A percentile compares a stretch with the other conserved stretches of the same genome.
Conservation (phyloP, 2,797 vertebrate genomes). For the Pseudocheirus occidentalis region DNA sequence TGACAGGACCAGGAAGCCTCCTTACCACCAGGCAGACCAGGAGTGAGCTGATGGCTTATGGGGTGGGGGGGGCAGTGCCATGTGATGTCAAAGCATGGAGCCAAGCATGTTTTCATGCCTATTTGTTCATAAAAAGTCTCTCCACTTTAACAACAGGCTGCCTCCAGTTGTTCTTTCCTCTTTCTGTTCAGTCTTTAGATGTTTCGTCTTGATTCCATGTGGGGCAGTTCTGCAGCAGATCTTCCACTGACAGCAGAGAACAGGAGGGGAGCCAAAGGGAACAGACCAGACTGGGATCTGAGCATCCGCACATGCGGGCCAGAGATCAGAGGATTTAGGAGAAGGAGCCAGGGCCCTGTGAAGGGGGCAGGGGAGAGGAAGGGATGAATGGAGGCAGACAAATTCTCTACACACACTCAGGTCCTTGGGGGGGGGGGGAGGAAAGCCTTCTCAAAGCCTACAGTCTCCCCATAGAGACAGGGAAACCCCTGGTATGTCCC, state of each 20-base stretch:
- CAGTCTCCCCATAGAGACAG: not conserved
- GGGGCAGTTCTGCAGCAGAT: slow-evolving; percentile 60
- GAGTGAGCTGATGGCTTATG: slow-evolving; percentile 34
- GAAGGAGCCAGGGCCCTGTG: not conserved
- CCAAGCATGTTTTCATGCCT: not conserved
- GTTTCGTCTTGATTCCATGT: slow-evolving; percentile 37
- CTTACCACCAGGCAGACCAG: not conserved
- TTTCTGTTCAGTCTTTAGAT: not conserved
- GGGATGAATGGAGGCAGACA: not conserved
- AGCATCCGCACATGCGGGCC: not conserved
- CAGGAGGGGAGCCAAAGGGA: slow-evolving; percentile 51
- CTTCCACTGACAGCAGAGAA: slow-evolving; percentile 43
- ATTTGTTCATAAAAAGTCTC: slow-evolving; percentile 33
- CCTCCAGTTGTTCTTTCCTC: not conserved
- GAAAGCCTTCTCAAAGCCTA: not conserved
- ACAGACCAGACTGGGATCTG: not conserved
- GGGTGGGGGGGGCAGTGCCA: not conserved
- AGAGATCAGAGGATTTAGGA: slow-evolving; percentile 21
- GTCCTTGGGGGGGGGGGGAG: too few species aligned
- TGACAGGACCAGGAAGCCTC: not conserved
- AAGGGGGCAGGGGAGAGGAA: not conserved
- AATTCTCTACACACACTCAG: not conserved
- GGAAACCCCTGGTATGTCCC: not conserved
- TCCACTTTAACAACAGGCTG: slow-evolving; percentile 26
- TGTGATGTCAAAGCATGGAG: slow-evolving; percentile 42